phyloP scores from a whole-genome alignment of 2,113 vertebrate species.

The Esox niger region DNA sequence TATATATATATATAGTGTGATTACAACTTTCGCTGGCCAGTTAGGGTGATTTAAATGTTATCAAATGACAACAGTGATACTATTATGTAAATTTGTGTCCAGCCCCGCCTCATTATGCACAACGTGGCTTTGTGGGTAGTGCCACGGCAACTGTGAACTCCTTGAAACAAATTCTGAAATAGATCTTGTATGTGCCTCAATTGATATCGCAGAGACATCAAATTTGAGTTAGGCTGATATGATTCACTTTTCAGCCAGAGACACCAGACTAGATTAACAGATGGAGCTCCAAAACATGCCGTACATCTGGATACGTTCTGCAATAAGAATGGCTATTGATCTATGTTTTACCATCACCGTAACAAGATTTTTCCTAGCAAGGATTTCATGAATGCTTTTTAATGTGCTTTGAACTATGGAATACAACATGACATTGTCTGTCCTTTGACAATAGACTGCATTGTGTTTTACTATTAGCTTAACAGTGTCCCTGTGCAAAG shows the following conservation, averaged over 20 bases:
- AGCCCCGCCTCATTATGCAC: slow-evolving; percentile 11
- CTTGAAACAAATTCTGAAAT: slow-evolving; percentile 25
- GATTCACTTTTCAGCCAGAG: slow-evolving; percentile 17
- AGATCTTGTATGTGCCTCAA: slow-evolving; percentile 27
- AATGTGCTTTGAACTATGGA: slow-evolving; percentile 57
- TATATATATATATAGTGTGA: no score
- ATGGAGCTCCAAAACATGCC: slow-evolving; percentile 35
- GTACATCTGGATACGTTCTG: slow-evolving; percentile 53
- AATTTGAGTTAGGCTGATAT: slow-evolving; percentile 20
- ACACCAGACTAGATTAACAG: slow-evolving; percentile 31
- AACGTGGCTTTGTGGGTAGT: slow-evolving; percentile 24
- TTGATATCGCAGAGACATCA: slow-evolving; percentile 19
- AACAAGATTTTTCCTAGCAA: slow-evolving; percentile 63
- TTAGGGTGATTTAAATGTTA: slow-evolving; percentile 18
- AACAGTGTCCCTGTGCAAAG: no score
- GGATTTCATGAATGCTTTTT: slow-evolving; percentile 47
- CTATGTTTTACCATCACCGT: slow-evolving; percentile 38
- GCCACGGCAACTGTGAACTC: slow-evolving; percentile 2
- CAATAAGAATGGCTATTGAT: slow-evolving; percentile 55
- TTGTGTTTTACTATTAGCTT: no score
- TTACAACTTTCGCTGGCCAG: slow-evolving; percentile 23
- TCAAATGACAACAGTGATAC: slow-evolving; percentile 12
- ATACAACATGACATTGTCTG: slow-evolving; percentile 56
- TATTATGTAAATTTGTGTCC: slow-evolving; percentile 28
- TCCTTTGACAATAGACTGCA: slow-evolving; percentile 33